Base-by-base conservation (phyloP, 2,113 vertebrate genomes). In the Malurus alboscapulatus region DNA sequence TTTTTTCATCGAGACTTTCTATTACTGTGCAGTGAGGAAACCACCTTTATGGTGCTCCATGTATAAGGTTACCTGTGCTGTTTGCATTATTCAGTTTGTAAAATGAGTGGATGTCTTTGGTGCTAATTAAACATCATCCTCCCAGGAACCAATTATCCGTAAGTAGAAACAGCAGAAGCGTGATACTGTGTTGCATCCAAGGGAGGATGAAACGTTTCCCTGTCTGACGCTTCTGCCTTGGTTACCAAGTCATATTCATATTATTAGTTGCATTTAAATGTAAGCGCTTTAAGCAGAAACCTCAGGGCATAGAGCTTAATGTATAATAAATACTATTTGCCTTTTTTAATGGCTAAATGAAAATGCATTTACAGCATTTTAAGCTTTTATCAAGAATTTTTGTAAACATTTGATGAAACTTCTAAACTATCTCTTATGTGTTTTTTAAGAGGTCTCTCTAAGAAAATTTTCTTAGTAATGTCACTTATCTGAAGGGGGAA, bases 271-370 rank as follows among this genome's bases (percentile, higher is more conserved):
- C 27, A 27, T 77, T 91, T 91, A 55, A 21, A 38, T 74, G 51
- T 32, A 72, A 80, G 44, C 90, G 27, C 84, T 90, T 36, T 71
- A 55, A 94, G 84, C 72, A 80, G 79, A 61, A 86, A 86, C 87
- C 78, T 94, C 34, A 51, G 66, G 94, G 76, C 62, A 69, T 51
- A 76, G n/a, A 50, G 24, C 67, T 82, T 86, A 72, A 91, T 65
- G 68, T 86, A 61, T 92, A 93, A 87, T 90, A 95, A 92, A 78
- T 92, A 65, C 29, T 89, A 18, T 89, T 95, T 87, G 78, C 14
- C 6, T 66, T 93, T 77, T 77, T 67, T 27, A 88, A 82, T 55
- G 47, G 13, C 42, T 91, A 71, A 87, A 83, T 53, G 30, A 84
- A 84, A 91, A 26, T 59, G 17, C 25, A 16, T 74, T 88, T 93